phyloP scores from a whole-genome alignment of 2,797 vertebrate species.

The Alca torda region DNA sequence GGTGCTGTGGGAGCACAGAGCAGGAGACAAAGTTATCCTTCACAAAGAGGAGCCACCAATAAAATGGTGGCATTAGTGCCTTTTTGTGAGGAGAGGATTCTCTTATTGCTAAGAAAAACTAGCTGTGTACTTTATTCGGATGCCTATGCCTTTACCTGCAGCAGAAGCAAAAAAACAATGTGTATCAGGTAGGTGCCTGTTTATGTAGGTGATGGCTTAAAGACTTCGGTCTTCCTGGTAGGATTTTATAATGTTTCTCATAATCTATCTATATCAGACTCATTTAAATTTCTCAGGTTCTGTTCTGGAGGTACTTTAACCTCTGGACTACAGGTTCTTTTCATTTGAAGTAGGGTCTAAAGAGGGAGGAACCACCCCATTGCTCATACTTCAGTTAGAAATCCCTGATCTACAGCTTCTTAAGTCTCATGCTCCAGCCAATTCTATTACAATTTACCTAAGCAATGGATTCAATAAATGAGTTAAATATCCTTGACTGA shows the following conservation, averaged over 20 bases:
- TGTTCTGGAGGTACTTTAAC: not conserved
- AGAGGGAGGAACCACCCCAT: not conserved
- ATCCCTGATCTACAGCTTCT: not conserved
- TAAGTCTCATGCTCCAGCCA: not conserved
- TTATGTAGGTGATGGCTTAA: not conserved
- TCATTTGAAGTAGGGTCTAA: not conserved
- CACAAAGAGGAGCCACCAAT: not conserved
- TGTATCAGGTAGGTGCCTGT: not conserved
- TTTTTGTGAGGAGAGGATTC: not conserved
- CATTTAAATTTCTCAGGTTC: not conserved
- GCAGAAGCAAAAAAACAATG: not conserved
- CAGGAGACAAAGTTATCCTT: not conserved
- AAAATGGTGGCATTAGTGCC: not conserved
- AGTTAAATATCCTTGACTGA: conserved; percentile 9
- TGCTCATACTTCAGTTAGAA: not conserved
- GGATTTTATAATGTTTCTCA: not conserved
- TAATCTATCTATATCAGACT: not conserved
- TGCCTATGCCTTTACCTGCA: not conserved
- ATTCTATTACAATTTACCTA: conserved; percentile 26
- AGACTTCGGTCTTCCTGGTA: not conserved
- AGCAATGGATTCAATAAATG: not conserved
- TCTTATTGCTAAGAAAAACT: not conserved
- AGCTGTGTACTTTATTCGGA: not conserved
- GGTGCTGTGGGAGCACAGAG: not conserved
- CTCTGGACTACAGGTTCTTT: not conserved